These are phyloP conservation scores for Tokudaia muenninki DNA, from an alignment of 2,797 vertebrate species.

Conservation along the genomic window DNA sequence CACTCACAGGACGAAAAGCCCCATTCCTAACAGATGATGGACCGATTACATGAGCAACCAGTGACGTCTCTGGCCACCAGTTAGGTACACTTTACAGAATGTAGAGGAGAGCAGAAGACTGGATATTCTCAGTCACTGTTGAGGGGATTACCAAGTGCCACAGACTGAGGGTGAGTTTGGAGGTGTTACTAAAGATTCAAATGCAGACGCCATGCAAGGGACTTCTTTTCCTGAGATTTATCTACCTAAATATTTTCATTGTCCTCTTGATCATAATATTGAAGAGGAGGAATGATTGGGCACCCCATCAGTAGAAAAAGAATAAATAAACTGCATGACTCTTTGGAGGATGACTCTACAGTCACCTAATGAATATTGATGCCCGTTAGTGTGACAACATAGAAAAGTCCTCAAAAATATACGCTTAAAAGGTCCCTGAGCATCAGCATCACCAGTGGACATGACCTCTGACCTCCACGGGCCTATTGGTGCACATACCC, in stretches of 20 bases:
- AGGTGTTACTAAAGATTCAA: neutral
- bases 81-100: conserved; percentile 23
- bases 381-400: neutral
- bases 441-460: neutral
- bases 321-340: neutral
- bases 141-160: neutral
- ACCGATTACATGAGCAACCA: neutral
- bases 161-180: neutral
- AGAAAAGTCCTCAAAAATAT: conserved; percentile 19
- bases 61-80: neutral
- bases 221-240: neutral
- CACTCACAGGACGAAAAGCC: neutral
- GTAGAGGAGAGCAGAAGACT: neutral
- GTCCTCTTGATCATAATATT: neutral
- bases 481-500: neutral
- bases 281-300: neutral
- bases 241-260: neutral
- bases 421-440: neutral
- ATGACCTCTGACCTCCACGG: neutral
- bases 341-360: neutral
- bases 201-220: neutral
- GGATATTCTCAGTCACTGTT: neutral
- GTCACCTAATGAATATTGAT: neutral
- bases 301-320: neutral
- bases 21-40: neutral